Evolutionary conservation across 2,888 invertebrate species (phyloP), one percentile per base, ranked within the genome.

Genomic region (Chymomyza caudatula): DNA sequence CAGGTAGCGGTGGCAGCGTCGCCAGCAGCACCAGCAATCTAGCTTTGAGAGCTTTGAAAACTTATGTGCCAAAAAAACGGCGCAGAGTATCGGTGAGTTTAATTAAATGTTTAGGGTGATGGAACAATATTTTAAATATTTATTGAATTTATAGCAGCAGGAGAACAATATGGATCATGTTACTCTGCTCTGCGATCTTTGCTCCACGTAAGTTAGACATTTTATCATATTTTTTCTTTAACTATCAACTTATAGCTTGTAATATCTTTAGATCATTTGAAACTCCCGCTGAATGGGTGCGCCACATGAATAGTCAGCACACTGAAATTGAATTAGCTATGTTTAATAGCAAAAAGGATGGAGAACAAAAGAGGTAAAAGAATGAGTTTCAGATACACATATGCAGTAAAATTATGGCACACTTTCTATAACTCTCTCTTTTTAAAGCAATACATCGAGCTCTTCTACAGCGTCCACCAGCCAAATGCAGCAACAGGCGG

Each of bases 201-300:
- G 96, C 82, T 92, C 94, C 92, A 92, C 94, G 92, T 92, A 92
- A 92, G 90, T 90, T 6, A 6, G 4, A 19, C n/a, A 4, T 57
- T 43, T 15, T 49, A 15, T 1, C 2, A 42, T 1, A 20, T 1
- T 0, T 3, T 25, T 17, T 0, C n/a, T 6, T 8, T 22, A 13
- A 3, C 15, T 2, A 8, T 2, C 25, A 13, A 20, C 2, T 22
- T 51, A 6, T 17, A 43, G 2, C 11, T 17, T 3, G 0, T 52
- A 3, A 19, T 23, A 6, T 20, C 5, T 1, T 43, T 55, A 90
- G 90, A 61, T 87, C 92, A 76, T 94, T 94, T 91, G 93, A 94
- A 52, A 95, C 95, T 67, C 96, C 96, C 0, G 96, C 94, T 19
- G 96, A 96, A 90, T 96, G 96, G 96, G 96, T 96, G 53, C 94